Percentiles rank a stretch among this genome's conserved stretches.
Conservation (phyloP, 2,113 vertebrate genomes). For the Odocoileus virginianus region DNA sequence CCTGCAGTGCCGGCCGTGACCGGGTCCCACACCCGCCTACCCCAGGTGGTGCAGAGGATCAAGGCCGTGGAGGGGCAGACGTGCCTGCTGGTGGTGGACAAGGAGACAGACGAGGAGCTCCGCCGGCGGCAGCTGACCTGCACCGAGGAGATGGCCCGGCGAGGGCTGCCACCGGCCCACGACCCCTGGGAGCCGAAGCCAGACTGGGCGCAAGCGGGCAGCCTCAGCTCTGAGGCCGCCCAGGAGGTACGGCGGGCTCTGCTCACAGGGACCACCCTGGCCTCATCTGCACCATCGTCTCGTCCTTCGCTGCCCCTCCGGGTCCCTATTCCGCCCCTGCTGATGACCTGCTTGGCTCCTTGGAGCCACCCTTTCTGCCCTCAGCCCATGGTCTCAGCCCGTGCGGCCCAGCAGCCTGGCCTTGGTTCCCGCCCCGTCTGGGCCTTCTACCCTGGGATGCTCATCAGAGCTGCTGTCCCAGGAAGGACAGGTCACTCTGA, state of each 20-base stretch:
- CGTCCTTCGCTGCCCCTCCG: neutral
- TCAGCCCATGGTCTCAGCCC: neutral
- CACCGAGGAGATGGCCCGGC: slow-evolving; percentile 86
- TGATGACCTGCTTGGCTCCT: neutral
- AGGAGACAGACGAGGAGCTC: slow-evolving; percentile 90
- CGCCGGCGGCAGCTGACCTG: slow-evolving; percentile 83
- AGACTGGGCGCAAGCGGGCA: slow-evolving; percentile 76
- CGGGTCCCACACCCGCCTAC: neutral
- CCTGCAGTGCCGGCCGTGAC: neutral
- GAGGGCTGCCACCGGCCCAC: slow-evolving; percentile 69
- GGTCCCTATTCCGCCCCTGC: neutral
- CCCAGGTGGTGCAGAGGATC: slow-evolving; percentile 94
- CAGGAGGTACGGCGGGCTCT: neutral
- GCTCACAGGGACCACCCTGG: neutral
- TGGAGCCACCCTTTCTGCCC: neutral
- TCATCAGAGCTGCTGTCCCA: neutral
- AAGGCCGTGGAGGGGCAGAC: slow-evolving; percentile 88
- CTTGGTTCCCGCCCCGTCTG: neutral
- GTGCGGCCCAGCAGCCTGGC: neutral
- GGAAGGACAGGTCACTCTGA: neutral
- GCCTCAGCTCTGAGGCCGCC: slow-evolving; percentile 78
- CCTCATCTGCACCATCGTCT: neutral
- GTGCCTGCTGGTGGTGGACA: slow-evolving; percentile 91
- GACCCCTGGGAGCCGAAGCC: slow-evolving; percentile 82
- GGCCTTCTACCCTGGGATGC: neutral